Percentiles rank a stretch among this genome's conserved stretches.
These are phyloP conservation scores for Drosophila pachea DNA, from an alignment of 1,140 invertebrate genomes.

Conservation along the genomic window DNA sequence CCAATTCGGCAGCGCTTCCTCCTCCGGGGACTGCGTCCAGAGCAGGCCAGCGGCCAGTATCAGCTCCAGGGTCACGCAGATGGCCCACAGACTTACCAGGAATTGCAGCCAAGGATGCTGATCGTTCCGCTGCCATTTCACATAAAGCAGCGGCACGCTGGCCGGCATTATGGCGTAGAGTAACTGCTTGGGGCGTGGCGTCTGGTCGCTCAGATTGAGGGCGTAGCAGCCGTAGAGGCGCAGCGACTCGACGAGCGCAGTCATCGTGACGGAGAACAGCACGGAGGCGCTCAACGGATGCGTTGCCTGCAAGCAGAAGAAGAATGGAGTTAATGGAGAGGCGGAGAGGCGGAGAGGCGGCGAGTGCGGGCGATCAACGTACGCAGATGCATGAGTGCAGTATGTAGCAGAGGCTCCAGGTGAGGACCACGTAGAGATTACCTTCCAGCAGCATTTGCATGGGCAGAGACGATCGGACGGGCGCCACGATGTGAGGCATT, in stretches of 20 bases:
- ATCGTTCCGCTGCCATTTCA: not conserved
- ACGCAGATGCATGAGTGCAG: slow-evolving; percentile 22
- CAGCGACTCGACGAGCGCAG: not conserved
- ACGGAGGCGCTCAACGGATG: not conserved
- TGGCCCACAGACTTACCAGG: not conserved
- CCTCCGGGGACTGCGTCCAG: not conserved
- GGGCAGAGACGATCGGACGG: not conserved
- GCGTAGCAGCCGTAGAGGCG: slow-evolving; percentile 7
- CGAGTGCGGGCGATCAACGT: not conserved
- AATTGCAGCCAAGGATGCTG: not conserved
- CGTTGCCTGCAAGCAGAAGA: not conserved
- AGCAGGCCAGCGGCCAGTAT: not conserved
- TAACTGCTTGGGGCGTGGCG: not conserved
- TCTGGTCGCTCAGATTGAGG: not conserved
- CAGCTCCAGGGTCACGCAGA: not conserved
- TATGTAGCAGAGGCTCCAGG: slow-evolving; percentile 13
- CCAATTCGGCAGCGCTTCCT: not conserved
- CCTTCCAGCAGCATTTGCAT: slow-evolving; percentile 26
- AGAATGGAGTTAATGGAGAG: too few species aligned
- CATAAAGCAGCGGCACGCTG: not conserved
- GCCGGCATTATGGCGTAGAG: not conserved
- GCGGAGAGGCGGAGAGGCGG: too few species aligned
- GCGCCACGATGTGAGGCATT: slow-evolving; percentile 26
- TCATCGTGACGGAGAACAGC: not conserved
- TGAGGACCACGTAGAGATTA: slow-evolving; percentile 10